Evolutionary conservation across 2,797 vertebrate genomes (phyloP), one percentile per base, ranked within the genome.

Genomic region (Zenarchopterus dispar): DNA sequence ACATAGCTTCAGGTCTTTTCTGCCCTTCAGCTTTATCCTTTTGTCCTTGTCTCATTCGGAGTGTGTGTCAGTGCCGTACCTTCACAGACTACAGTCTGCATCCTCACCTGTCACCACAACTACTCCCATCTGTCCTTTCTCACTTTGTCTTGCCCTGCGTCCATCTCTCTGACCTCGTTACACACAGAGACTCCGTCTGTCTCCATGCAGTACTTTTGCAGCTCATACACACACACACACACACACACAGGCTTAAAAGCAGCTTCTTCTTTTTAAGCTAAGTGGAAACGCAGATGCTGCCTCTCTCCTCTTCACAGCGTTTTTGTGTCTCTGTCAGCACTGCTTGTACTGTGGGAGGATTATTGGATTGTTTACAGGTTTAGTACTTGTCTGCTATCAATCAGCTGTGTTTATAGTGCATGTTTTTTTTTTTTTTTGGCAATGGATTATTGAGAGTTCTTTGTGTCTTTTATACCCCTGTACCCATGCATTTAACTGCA

Each of bases 101-200:
- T 78, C 75, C 77, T 81, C 84, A 80, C 84, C 83, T 87, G 82
- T 77, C 82, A 78, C 71, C 70, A 69, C 70, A 62, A 60, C 66
- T 72, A 62, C 83, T 82, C 67, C 82, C 82, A 86, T 84, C 85
- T 85, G 86, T 83, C 85, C 71, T 55, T 78, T 79, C 81, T 70
- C 75, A 76, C 78, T 42, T 67, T 11, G 26, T 51, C 58, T 52
- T 78, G 77, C 79, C 81, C 79, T 59, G 51, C 56, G 54, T 78
- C 84, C 73, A 61, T 87, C 72, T 52, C 55, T 51, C 13, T 21
- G 50, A 78, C 75, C 77, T 71, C 39, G 13, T 50, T 59, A 22
- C 75, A 75, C 63, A 62, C 62, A 18, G 60, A 63, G 69, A 28
- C 15, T 44, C 68, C 56, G 17, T 80, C 67, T 82, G 67, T 48